phyloP scores from a whole-genome alignment of 2,888 invertebrate genomes.

The Listrodromus nycthemerus region DNA sequence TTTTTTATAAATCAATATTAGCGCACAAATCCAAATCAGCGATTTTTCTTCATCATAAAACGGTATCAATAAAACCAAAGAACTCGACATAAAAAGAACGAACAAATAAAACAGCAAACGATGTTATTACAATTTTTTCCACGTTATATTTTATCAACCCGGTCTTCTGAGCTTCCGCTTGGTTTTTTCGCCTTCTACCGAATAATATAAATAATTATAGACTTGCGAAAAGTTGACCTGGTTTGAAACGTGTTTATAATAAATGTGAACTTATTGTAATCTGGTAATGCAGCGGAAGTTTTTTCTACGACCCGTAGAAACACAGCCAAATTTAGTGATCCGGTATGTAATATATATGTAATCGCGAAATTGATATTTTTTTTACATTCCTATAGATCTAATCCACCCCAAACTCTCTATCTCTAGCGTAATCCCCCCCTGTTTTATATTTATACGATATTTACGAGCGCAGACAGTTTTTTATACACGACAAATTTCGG shows the following conservation, averaged over 20 bases:
- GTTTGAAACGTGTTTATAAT: slow-evolving; percentile 30
- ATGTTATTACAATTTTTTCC: slow-evolving; percentile 24
- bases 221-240: neutral
- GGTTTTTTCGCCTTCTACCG: neutral
- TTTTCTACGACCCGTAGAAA: slow-evolving; percentile 21
- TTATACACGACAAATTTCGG: slow-evolving; percentile 42
- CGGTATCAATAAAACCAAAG: slow-evolving; percentile 73
- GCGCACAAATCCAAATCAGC: slow-evolving; percentile 24
- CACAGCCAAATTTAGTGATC: slow-evolving; percentile 49
- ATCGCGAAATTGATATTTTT: slow-evolving; percentile 73
- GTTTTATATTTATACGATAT: slow-evolving; percentile 37
- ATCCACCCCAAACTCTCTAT: slow-evolving; percentile 66
- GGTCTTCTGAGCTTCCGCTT: neutral
- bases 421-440: neutral
- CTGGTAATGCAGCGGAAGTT: neutral
- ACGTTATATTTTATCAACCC: neutral
- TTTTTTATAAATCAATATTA: neutral
- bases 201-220: neutral
- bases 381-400: slow-evolving; percentile 77
- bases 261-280: slow-evolving; percentile 37
- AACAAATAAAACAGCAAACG: slow-evolving; percentile 13
- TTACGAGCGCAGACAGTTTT: slow-evolving; percentile 33
- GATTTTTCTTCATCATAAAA: slow-evolving; percentile 68
- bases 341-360: slow-evolving; percentile 71
- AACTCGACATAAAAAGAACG: slow-evolving; percentile 45